Percentiles rank a stretch among this genome's conserved stretches.
Evolutionary conservation across 2,888 invertebrate genomes (phyloP).

Genomic region (Zygaena filipendulae): DNA sequence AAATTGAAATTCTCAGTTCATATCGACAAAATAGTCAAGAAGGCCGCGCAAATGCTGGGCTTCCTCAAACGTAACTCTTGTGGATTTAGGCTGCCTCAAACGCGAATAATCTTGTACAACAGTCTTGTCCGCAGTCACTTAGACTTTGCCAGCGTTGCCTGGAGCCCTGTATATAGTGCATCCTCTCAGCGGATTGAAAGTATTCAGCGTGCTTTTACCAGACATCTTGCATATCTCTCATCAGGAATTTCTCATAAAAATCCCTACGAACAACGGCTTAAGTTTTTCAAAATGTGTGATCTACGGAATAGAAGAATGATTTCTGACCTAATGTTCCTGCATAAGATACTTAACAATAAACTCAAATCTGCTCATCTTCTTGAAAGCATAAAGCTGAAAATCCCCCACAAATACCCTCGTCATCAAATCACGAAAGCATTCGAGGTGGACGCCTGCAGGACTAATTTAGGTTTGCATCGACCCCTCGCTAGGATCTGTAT

Average conservation of each 20-base stretch:
- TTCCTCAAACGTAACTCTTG: slow-evolving; percentile 11
- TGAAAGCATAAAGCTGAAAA: too few relatives aligned
- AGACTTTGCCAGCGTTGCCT: slow-evolving; percentile 4
- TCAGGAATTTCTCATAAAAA: background rate
- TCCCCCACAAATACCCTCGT: too few relatives aligned
- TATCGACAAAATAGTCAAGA: slow-evolving; percentile 8
- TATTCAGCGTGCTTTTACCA: background rate
- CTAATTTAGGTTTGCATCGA: too few relatives aligned
- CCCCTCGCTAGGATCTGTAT: too few relatives aligned
- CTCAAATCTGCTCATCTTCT: too few relatives aligned
- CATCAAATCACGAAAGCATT: too few relatives aligned
- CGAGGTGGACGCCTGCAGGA: too few relatives aligned
- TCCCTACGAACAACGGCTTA: background rate
- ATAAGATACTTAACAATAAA: too few relatives aligned
- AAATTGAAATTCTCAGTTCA: slow-evolving; percentile 8
- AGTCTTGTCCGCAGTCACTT: slow-evolving; percentile 7
- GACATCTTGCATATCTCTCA: slow-evolving; percentile 1
- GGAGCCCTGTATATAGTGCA: slow-evolving; percentile 1
- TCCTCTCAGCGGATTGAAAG: slow-evolving; percentile 1
- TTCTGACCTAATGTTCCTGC: background rate
- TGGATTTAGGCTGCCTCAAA: slow-evolving; percentile 3
- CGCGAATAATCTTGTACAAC: slow-evolving; percentile 7
- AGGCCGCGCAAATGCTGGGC: slow-evolving; percentile 9
- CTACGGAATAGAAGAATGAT: background rate
- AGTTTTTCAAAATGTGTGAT: background rate